Base-by-base conservation (phyloP, 2,888 invertebrate genomes). In the Aphidoletes aphidimyza region DNA sequence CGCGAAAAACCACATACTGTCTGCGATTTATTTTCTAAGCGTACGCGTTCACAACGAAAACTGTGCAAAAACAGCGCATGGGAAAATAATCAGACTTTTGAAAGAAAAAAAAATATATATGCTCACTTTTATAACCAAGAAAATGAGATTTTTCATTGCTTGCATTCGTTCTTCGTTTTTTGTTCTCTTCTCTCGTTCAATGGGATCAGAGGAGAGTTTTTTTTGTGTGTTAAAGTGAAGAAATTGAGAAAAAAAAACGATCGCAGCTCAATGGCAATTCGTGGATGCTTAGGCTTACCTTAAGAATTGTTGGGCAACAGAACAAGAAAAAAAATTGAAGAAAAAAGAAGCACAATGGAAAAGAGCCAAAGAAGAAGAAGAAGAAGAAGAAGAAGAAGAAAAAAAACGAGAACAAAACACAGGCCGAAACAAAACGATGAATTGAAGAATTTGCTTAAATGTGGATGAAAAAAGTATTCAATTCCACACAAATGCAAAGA, bases 81-180 rank as follows among this genome's bases (percentile, higher is more conserved):
- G 81, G 81, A 81, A 81, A 81, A 81, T 81, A 81, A 81, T 81
- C 81, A 81, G 81, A 81, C 81, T 37, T 69, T n/a, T n/a, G n/a
- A n/a, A n/a, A n/a, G n/a, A n/a, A n/a, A n/a, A n/a, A n/a, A n/a
- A n/a, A n/a, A n/a, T n/a, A 36, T 26, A 59, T 26, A 59, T 59
- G 59, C 26, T 30, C 59, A 69, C 69, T 34, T 69, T 69, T 69
- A 69, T 69, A 36, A 34, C 22, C 81, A 81, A 81, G 81, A 81
- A 37, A 81, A 81, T 81, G 81, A 81, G 81, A 19, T 81, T 81
- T 37, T 37, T 81, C 22, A 6, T 36, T 81, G n/a, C n/a, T 81
- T n/a, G 81, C 9, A n/a, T n/a, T 37, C 19, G 69, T 30, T 6
- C 2, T 34, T n/a, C 2, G n/a, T 22, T 6, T 37, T 37, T 36